phyloP scores from a whole-genome alignment of 2,113 vertebrate genomes.

The Colossoma macropomum region DNA sequence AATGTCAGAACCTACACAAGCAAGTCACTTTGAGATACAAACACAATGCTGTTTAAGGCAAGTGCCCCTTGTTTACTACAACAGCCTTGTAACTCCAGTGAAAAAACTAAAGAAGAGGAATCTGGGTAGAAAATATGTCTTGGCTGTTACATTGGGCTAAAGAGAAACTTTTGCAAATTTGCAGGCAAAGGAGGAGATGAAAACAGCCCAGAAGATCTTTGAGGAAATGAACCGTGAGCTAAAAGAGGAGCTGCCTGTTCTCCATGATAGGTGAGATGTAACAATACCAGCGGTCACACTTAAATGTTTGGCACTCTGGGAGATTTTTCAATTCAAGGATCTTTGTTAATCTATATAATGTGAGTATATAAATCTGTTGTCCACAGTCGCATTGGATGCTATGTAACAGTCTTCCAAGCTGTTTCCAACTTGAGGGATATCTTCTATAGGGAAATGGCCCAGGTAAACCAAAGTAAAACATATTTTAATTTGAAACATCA shows the following conservation, averaged over 20 bases:
- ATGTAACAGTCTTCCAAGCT: conserved; percentile 88
- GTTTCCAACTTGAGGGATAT: conserved; percentile 86
- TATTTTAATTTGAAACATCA: not conserved
- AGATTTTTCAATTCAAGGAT: not conserved
- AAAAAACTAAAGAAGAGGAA: too few species aligned
- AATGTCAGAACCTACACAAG: too few species aligned
- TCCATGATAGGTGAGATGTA: conserved; percentile 83
- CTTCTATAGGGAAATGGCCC: conserved; percentile 92
- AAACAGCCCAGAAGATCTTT: conserved; percentile 82
- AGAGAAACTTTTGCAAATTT: too few species aligned
- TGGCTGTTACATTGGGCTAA: too few species aligned
- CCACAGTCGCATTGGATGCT: conserved; percentile 90
- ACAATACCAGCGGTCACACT: not conserved
- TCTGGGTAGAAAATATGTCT: too few species aligned
- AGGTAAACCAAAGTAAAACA: conserved; percentile 70
- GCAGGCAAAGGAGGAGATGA: conserved; percentile 91
- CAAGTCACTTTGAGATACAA: too few species aligned
- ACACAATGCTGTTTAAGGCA: not conserved
- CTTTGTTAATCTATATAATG: not conserved
- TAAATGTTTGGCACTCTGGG: too few species aligned
- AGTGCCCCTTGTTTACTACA: too few species aligned
- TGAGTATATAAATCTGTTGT: not conserved
- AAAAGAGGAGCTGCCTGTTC: conserved; percentile 85
- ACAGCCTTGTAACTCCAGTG: too few species aligned
- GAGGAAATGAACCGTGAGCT: conserved; percentile 89